Evolutionary conservation across 2,113 vertebrate species (phyloP).

Genomic region (human): DNA sequence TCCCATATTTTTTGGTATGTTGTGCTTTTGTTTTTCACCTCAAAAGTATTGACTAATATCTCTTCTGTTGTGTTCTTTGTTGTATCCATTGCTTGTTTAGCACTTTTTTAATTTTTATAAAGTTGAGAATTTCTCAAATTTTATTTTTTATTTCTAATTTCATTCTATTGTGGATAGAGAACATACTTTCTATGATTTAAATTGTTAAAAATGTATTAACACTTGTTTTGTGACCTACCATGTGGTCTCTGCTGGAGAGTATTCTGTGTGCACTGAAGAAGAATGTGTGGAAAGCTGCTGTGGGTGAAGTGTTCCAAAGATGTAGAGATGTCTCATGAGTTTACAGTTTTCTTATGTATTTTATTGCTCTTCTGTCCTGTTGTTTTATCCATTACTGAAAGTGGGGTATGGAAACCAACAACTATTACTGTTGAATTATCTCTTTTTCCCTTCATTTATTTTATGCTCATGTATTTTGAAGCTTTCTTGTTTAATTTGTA

Average conservation of each 20-base stretch:
- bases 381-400: neutral
- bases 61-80: neutral
- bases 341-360: neutral
- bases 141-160: neutral
- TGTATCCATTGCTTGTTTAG: neutral
- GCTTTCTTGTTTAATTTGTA: neutral
- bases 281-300: neutral
- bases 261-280: neutral
- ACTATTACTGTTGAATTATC: neutral
- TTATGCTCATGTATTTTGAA: neutral
- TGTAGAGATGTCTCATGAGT: neutral
- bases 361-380: neutral
- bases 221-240: neutral
- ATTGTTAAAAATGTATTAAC: neutral
- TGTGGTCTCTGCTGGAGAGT: neutral
- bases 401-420: neutral
- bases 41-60: neutral
- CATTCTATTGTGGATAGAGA: neutral
- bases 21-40: neutral
- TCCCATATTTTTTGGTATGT: neutral
- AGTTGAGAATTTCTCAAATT: neutral
- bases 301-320: neutral
- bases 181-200: neutral
- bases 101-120: neutral
- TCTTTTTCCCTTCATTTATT: neutral